A percentile compares a stretch with the other conserved stretches of the same genome.
Conservation (phyloP, 2,797 vertebrate genomes). For the Champsocephalus gunnari region DNA sequence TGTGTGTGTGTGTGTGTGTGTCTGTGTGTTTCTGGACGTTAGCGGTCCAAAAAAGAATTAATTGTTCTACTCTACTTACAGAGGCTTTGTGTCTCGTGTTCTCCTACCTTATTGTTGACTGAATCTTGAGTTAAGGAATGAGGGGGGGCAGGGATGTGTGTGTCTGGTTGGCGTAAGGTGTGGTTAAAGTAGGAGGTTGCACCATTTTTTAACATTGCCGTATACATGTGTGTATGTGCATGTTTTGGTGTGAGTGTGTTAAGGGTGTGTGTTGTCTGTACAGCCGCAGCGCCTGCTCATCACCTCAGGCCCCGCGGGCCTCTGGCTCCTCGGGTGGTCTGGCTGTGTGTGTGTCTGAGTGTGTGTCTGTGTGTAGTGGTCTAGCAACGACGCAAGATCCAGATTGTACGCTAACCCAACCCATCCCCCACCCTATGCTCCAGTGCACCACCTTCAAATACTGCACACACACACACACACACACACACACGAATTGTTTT, state of each 20-base stretch:
- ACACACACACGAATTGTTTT: conserved; percentile 51
- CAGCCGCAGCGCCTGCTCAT: conserved; percentile 84
- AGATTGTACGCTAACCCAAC: conserved; percentile 87
- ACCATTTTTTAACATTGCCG: conserved; percentile 73
- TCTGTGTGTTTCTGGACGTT: conserved; percentile 51
- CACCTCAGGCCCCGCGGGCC: conserved; percentile 87
- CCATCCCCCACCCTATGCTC: conserved; percentile 81
- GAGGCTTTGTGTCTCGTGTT: conserved; percentile 33
- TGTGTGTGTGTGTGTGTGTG: conserved; percentile 29
- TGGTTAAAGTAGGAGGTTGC: conserved; percentile 60
- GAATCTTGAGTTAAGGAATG: conserved; percentile 59
- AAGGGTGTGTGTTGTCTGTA: conserved; percentile 78
- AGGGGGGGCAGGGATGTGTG: conserved; percentile 55
- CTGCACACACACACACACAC: conserved; percentile 45
- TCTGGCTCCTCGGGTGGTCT: conserved; percentile 91
- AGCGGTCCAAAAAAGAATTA: conserved; percentile 66
- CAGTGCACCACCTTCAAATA: conserved; percentile 84
- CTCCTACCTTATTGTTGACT: conserved; percentile 58
- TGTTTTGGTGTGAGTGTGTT: conserved; percentile 64
- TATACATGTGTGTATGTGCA: conserved; percentile 54
- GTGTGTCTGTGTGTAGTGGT: conserved; percentile 79
- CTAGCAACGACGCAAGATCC: conserved; percentile 88
- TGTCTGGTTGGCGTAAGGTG: conserved; percentile 63
- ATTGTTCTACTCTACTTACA: conserved; percentile 57
- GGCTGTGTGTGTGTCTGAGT: conserved; percentile 73